These are phyloP conservation scores for Kryphioiulus occultus DNA, from an alignment of 2,888 invertebrate genomes.

Conservation along the genomic window DNA sequence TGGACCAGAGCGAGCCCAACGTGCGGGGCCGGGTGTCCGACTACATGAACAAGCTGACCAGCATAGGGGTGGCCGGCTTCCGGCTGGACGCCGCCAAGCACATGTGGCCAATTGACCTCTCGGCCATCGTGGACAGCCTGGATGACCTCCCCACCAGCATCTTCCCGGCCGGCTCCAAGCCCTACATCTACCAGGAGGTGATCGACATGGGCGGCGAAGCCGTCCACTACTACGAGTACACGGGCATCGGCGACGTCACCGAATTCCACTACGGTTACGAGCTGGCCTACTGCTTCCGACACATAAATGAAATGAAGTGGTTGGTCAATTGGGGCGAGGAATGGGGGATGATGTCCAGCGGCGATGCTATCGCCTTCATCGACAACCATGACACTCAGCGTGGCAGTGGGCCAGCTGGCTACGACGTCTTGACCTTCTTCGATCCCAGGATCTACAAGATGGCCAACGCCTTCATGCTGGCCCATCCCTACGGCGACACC, in stretches of 20 bases:
- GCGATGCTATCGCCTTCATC: slow-evolving; percentile 76
- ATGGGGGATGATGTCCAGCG: slow-evolving; percentile 61
- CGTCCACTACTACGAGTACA: slow-evolving; percentile 62
- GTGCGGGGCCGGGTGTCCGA: slow-evolving; percentile 72
- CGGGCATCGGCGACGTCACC: slow-evolving; percentile 70
- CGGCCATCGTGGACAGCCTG: slow-evolving; percentile 70
- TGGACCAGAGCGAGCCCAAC: slow-evolving; percentile 73
- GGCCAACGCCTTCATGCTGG: slow-evolving; percentile 87
- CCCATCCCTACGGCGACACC: slow-evolving; percentile 80
- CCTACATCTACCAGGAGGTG: slow-evolving; percentile 67
- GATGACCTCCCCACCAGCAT: slow-evolving; percentile 64
- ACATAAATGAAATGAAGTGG: slow-evolving; percentile 67
- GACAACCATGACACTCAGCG: slow-evolving; percentile 94
- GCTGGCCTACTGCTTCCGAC: slow-evolving; percentile 68
- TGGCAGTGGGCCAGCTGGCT: slow-evolving; percentile 71
- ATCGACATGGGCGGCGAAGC: slow-evolving; percentile 72
- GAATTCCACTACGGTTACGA: slow-evolving; percentile 74
- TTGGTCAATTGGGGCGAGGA: slow-evolving; percentile 57
- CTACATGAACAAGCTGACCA: slow-evolving; percentile 73
- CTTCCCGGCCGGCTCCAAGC: slow-evolving; percentile 71
- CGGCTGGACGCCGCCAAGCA: slow-evolving; percentile 66
- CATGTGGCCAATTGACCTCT: slow-evolving; percentile 74
- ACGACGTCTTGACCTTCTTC: slow-evolving; percentile 74
- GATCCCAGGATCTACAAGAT: slow-evolving; percentile 72
- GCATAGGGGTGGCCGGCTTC: slow-evolving; percentile 83